A percentile compares a stretch with the other conserved stretches of the same genome.
Evolutionary conservation across 2,797 vertebrate genomes (phyloP).

Genomic region (Coluber constrictor): DNA sequence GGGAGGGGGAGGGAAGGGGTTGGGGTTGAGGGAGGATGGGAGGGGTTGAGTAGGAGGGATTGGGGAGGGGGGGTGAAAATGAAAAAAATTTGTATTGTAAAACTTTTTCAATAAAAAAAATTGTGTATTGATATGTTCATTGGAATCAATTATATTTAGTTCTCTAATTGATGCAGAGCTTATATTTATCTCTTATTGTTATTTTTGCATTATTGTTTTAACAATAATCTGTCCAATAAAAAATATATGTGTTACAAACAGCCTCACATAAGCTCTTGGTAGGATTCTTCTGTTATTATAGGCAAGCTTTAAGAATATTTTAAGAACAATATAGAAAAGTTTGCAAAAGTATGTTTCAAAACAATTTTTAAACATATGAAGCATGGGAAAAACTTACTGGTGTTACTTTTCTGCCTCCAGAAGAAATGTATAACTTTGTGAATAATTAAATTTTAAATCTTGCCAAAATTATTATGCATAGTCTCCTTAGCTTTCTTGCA

Average conservation of each 20-base stretch:
- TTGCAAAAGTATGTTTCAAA: neutral
- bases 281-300: neutral
- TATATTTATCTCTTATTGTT: neutral
- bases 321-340: neutral
- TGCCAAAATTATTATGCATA: neutral
- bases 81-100: too few relatives aligned
- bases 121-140: neutral
- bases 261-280: neutral
- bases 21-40: too few relatives aligned
- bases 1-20: too few relatives aligned
- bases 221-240: neutral
- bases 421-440: neutral
- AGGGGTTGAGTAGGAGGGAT: too few relatives aligned
- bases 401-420: too few relatives aligned
- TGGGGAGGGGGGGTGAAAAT: too few relatives aligned
- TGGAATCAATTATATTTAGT: neutral
- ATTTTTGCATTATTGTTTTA: neutral
- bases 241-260: neutral
- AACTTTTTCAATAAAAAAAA: too few relatives aligned
- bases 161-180: neutral
- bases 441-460: neutral
- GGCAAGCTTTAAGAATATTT: neutral
- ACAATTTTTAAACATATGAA: too few relatives aligned
- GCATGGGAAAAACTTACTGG: too few relatives aligned
- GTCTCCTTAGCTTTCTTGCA: neutral